phyloP scores from a whole-genome alignment of 2,113 vertebrate genomes.

The Callipepla squamata region DNA sequence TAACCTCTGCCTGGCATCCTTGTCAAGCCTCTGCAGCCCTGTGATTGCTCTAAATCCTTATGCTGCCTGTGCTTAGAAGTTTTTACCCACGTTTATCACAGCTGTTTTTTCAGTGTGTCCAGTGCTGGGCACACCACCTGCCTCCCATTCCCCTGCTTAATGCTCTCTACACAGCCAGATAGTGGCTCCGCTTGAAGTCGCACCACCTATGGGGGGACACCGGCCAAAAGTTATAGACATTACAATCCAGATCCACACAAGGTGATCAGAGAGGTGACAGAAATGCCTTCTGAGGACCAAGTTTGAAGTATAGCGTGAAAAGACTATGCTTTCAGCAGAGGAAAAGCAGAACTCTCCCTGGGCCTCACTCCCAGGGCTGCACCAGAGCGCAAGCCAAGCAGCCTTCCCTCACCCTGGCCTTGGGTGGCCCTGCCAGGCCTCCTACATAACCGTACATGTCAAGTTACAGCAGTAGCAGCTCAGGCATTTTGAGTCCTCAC shows the following conservation, averaged over 20 bases:
- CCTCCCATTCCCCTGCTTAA: neutral
- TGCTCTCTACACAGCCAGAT: neutral
- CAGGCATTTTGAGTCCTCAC: neutral
- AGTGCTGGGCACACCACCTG: neutral
- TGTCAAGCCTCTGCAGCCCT: neutral
- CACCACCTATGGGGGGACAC: neutral
- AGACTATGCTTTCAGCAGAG: neutral
- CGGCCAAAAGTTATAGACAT: rapidly evolving
- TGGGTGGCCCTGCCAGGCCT: neutral
- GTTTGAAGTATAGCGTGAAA: neutral
- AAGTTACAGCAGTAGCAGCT: rapidly evolving
- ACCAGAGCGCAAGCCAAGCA: neutral
- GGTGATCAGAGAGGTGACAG: neutral
- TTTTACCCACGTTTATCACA: neutral
- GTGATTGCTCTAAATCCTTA: neutral
- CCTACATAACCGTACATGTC: rapidly evolving
- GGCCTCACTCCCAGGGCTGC: neutral
- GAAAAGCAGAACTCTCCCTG: neutral
- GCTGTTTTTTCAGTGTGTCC: neutral
- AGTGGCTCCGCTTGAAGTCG: neutral
- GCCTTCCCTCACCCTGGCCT: rapidly evolving
- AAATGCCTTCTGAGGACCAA: neutral
- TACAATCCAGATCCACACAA: neutral
- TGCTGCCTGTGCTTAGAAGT: neutral
- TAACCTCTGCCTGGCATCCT: neutral